Evolutionary conservation across 2,113 vertebrate genomes (phyloP).

Genomic region (Enhydra lutris): DNA sequence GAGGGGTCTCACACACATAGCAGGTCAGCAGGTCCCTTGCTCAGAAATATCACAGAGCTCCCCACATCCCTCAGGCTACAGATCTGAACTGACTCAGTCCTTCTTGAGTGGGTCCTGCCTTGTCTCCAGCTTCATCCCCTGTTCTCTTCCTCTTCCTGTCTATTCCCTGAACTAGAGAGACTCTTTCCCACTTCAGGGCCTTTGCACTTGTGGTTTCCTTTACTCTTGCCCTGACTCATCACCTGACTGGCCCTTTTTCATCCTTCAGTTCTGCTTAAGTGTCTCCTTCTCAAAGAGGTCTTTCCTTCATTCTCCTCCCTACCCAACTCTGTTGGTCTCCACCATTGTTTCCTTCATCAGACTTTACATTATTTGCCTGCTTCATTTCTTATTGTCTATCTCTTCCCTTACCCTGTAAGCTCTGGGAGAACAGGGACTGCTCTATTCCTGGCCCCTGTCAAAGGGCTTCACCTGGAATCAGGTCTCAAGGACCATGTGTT

Average conservation of each 20-base stretch:
- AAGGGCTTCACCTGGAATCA: background rate
- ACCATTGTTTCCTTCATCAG: background rate
- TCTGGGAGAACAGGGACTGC: background rate
- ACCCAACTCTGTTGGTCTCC: background rate
- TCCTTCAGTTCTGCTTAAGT: background rate
- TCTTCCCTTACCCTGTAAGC: background rate
- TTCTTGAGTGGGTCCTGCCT: background rate
- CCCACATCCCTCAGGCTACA: background rate
- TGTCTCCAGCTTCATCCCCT: background rate
- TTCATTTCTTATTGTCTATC: background rate
- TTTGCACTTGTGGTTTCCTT: background rate
- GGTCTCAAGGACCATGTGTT: background rate
- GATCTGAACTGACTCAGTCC: background rate
- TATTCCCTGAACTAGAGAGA: background rate
- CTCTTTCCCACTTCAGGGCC: background rate
- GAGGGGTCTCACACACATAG: background rate
- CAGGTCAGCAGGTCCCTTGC: background rate
- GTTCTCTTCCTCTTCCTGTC: background rate
- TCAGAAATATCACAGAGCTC: background rate
- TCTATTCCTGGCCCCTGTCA: background rate
- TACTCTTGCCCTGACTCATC: background rate
- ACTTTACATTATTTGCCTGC: background rate
- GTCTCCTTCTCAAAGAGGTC: background rate
- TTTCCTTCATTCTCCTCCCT: background rate
- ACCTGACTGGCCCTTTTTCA: background rate